These are phyloP conservation scores for Meghimatium bilineatum DNA, from an alignment of 2,888 invertebrate species.

Conservation along the genomic window DNA sequence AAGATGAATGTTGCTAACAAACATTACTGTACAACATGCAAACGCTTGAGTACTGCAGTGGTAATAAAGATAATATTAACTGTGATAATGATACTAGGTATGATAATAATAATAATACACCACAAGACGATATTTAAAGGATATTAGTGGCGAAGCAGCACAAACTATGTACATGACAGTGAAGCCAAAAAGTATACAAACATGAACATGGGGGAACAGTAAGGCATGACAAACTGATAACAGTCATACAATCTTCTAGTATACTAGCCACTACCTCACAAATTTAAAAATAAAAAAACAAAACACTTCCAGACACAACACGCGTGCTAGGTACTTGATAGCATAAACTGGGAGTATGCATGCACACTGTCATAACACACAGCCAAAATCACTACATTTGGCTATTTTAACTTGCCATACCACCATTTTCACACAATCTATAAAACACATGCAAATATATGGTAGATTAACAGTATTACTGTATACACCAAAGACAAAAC, in stretches of 20 bases:
- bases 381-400: too few species aligned
- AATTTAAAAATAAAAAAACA: too few species aligned
- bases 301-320: background rate
- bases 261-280: too few species aligned
- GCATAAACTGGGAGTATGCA: too few species aligned
- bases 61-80: background rate
- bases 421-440: background rate
- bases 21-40: background rate
- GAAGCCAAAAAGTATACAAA: background rate
- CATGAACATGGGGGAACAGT: background rate
- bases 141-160: slow-evolving; percentile 19
- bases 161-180: slow-evolving; percentile 15
- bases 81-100: background rate
- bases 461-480: too few species aligned
- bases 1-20: background rate
- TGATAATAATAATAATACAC: background rate
- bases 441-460: too few species aligned
- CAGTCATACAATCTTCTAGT: background rate
- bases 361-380: too few species aligned
- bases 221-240: background rate
- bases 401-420: background rate
- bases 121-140: slow-evolving; percentile 7
- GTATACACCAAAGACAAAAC: too few species aligned
- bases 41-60: slow-evolving; percentile 21
- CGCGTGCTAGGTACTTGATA: too few species aligned